Conservation (phyloP, 2,113 vertebrate species). For the Prietella phreatophila region DNA sequence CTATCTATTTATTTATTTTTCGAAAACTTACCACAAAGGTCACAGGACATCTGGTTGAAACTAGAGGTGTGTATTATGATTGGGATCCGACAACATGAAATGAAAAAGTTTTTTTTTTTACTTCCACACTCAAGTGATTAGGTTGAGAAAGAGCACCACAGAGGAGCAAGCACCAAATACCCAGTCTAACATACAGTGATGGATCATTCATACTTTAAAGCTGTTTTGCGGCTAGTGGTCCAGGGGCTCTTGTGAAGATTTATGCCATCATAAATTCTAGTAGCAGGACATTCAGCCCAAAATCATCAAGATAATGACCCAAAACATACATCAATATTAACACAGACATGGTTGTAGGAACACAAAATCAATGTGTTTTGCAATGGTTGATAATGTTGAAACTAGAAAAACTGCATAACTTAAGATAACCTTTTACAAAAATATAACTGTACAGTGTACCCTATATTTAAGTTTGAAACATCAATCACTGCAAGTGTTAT, state of each 20-base stretch:
- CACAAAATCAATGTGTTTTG: neutral
- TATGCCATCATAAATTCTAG: constrained; percentile 4
- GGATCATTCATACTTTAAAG: constrained; percentile 4
- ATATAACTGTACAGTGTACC: neutral
- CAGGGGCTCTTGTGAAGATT: constrained; percentile 16
- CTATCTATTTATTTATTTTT: too few species aligned
- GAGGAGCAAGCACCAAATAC: neutral
- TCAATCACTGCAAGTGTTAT: neutral
- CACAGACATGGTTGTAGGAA: constrained; percentile 3
- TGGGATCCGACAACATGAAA: neutral
- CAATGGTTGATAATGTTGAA: neutral
- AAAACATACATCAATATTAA: constrained; percentile 19
- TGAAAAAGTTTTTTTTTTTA: neutral
- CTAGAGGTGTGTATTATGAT: neutral
- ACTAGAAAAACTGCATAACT: neutral
- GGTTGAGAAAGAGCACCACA: neutral
- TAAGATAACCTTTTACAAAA: neutral
- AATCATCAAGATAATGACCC: constrained; percentile 20
- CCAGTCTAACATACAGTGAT: neutral
- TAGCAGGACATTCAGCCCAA: neutral
- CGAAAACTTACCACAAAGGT: neutral
- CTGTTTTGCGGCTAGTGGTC: constrained; percentile 13
- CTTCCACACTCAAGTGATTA: neutral
- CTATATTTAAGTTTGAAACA: neutral
- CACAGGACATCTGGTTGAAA: neutral